Conservation (phyloP, 1,140 invertebrate species). For the Delia radicum region DNA sequence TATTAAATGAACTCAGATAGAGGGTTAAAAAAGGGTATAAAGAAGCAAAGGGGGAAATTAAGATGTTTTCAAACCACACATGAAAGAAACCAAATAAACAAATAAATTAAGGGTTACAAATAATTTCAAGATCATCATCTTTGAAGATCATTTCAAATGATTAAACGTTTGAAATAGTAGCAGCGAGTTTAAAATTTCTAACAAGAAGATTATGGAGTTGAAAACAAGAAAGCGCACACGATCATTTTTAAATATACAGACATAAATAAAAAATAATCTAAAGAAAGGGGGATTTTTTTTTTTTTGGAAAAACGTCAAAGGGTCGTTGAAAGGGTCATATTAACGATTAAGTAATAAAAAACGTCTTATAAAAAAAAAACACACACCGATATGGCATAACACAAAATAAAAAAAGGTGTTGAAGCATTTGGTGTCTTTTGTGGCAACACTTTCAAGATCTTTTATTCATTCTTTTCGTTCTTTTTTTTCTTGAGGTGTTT, state of each 20-base stretch:
- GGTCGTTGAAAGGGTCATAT: neutral
- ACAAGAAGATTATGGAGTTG: neutral
- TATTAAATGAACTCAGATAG: neutral
- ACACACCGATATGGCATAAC: neutral
- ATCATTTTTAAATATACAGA: neutral
- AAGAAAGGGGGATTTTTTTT: neutral
- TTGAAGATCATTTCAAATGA: neutral
- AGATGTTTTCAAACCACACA: neutral
- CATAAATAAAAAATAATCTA: neutral
- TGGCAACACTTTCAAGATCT: neutral
- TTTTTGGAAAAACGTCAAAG: neutral
- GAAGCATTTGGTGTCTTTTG: neutral
- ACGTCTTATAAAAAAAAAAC: neutral
- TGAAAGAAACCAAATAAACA: neutral
- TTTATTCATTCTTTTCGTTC: neutral
- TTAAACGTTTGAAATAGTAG: neutral
- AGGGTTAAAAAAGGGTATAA: neutral
- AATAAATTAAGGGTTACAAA: conserved; percentile 1
- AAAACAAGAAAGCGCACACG: neutral
- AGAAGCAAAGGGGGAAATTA: neutral
- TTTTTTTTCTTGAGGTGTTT: neutral
- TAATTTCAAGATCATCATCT: neutral
- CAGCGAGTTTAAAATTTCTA: neutral
- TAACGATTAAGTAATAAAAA: neutral
- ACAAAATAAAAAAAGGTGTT: neutral